A percentile compares a stretch with the other conserved stretches of the same genome.
phyloP scores from a whole-genome alignment of 2,888 invertebrate species.

The Acanthosoma haemorrhoidale region DNA sequence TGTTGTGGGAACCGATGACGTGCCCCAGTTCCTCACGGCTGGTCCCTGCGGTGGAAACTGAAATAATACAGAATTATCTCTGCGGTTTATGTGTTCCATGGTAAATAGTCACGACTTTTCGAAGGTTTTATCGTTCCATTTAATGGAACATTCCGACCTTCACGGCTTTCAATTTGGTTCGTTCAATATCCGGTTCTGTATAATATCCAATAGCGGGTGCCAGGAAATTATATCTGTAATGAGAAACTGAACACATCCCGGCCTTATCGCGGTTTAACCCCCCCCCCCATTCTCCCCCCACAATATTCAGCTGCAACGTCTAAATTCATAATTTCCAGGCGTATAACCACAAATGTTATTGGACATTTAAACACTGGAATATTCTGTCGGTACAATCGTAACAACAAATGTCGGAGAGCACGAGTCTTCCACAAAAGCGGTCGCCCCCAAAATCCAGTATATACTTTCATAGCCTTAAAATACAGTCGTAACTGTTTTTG shows the following conservation, averaged over 20 bases:
- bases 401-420: too few relatives aligned
- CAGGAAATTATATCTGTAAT: conserved; percentile 4
- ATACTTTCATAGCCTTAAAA: too few relatives aligned
- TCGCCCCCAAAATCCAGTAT: too few relatives aligned
- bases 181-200: conserved; percentile 12
- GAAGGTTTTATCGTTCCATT: conserved; percentile 10
- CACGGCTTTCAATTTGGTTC: conserved; percentile 11
- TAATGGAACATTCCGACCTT: conserved; percentile 14
- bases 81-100: conserved; percentile 2
- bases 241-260: neutral
- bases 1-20: neutral
- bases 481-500: too few relatives aligned
- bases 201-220: too few relatives aligned
- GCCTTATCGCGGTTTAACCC: neutral
- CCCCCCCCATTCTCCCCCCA: too few relatives aligned
- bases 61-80: conserved; percentile 14
- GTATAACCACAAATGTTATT: conserved; percentile 7
- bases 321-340: conserved; percentile 11
- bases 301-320: neutral
- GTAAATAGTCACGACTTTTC: conserved; percentile 12
- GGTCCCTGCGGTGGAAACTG: conserved; percentile 14
- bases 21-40: conserved; percentile 10
- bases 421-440: too few relatives aligned
- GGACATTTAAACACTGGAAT: neutral
- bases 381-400: too few relatives aligned